These are phyloP conservation scores for Platalea minor DNA, from an alignment of 2,797 vertebrate genomes.

Conservation along the genomic window DNA sequence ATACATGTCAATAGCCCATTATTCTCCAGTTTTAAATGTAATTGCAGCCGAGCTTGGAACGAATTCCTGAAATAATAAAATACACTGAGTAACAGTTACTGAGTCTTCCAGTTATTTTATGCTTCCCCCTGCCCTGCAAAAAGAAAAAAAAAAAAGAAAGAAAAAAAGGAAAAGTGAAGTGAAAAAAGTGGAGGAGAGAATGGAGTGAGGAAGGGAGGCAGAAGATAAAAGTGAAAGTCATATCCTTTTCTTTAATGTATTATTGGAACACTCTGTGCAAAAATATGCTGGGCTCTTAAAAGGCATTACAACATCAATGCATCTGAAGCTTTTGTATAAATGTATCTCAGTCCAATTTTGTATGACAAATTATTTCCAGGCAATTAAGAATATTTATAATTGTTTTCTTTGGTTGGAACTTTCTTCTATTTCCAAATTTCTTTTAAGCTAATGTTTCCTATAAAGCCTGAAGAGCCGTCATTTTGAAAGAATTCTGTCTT, in stretches of 20 bases:
- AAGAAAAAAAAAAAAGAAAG: background rate
- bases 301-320: slow-evolving; percentile 7
- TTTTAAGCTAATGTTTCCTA: slow-evolving; percentile 62
- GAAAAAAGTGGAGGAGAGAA: background rate
- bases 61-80: slow-evolving; percentile 80
- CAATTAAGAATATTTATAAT: slow-evolving; percentile 75
- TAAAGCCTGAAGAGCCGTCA: slow-evolving; percentile 41
- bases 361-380: slow-evolving; percentile 74
- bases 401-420: slow-evolving; percentile 66
- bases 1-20: slow-evolving; percentile 82
- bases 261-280: slow-evolving; percentile 24
- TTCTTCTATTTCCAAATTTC: slow-evolving; percentile 66
- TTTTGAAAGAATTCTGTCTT: slow-evolving; percentile 64
- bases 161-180: background rate
- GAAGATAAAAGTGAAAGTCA: slow-evolving; percentile 51
- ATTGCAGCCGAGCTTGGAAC: slow-evolving; percentile 76
- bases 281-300: slow-evolving; percentile 28
- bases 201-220: background rate
- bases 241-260: slow-evolving; percentile 22
- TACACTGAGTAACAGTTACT: slow-evolving; percentile 63
- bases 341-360: slow-evolving; percentile 42
- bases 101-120: slow-evolving; percentile 68
- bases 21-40: slow-evolving; percentile 79
- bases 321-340: slow-evolving; percentile 52
- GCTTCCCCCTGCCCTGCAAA: background rate